These are phyloP conservation scores for Barbus barbus DNA, from an alignment of 2,113 vertebrate genomes.

Conservation along the genomic window DNA sequence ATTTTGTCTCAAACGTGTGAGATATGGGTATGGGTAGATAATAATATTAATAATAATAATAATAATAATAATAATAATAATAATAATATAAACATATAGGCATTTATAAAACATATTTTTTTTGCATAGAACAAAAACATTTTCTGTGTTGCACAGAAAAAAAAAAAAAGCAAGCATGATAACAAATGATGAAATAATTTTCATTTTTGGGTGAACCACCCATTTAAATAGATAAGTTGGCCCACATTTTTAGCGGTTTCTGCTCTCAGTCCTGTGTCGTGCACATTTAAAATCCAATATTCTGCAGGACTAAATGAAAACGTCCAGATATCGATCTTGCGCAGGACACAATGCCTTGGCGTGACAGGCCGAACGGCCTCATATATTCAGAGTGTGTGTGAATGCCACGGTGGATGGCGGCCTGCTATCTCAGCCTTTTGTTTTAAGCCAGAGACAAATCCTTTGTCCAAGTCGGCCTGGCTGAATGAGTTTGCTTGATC, in stretches of 20 bases:
- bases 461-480: conserved; percentile 63
- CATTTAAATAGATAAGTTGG: conserved; percentile 24
- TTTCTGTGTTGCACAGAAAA: too few species aligned
- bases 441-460: conserved; percentile 58
- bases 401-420: conserved; percentile 40
- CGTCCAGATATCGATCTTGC: conserved; percentile 33
- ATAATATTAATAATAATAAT: too few species aligned
- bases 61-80: too few species aligned
- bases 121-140: too few species aligned
- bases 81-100: too few species aligned
- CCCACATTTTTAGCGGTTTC: background rate
- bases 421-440: conserved; percentile 53
- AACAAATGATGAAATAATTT: background rate
- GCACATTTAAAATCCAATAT: background rate
- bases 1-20: too few species aligned
- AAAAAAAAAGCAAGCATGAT: background rate
- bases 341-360: background rate
- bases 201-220: background rate
- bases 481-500: conserved; percentile 67
- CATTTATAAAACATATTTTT: too few species aligned
- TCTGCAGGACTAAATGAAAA: conserved; percentile 30
- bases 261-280: background rate
- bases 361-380: background rate
- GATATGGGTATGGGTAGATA: too few species aligned
- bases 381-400: conserved; percentile 31